Conservation (phyloP, 1,140 invertebrate genomes). For the Drosophila mojavensis region DNA sequence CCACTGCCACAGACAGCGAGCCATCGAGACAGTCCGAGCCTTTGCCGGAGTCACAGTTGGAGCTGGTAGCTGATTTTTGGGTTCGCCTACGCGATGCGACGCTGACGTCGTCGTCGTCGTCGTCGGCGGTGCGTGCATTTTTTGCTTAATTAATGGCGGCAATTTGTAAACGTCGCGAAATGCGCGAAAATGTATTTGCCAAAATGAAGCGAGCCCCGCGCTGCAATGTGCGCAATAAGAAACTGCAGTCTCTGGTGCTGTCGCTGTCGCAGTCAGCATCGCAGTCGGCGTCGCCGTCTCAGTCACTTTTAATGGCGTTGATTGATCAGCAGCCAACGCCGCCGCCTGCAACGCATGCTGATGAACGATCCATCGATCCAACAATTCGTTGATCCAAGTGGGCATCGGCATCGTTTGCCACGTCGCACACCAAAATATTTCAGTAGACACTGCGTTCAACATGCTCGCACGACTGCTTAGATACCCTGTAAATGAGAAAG, state of each 20-base stretch:
- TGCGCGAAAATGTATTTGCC: constrained; percentile 80
- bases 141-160: constrained; percentile 82
- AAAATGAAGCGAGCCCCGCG: constrained; percentile 52
- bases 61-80: constrained; percentile 55
- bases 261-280: neutral
- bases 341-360: constrained; percentile 68
- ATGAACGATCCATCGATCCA: constrained; percentile 50
- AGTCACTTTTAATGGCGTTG: constrained; percentile 76
- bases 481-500: constrained; percentile 5
- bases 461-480: neutral
- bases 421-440: constrained; percentile 36
- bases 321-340: constrained; percentile 71
- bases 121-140: constrained; percentile 68
- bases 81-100: constrained; percentile 58
- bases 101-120: constrained; percentile 30
- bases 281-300: neutral
- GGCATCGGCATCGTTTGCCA: constrained; percentile 51
- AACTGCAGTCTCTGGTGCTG: constrained; percentile 49
- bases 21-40: neutral
- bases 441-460: neutral
- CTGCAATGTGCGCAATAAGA: constrained; percentile 68
- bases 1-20: constrained; percentile 7
- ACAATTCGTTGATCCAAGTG: constrained; percentile 16
- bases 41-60: neutral
- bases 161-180: constrained; percentile 83